Evolutionary conservation across 2,888 invertebrate genomes (phyloP).

Genomic region (Diachrysia chrysitis): DNA sequence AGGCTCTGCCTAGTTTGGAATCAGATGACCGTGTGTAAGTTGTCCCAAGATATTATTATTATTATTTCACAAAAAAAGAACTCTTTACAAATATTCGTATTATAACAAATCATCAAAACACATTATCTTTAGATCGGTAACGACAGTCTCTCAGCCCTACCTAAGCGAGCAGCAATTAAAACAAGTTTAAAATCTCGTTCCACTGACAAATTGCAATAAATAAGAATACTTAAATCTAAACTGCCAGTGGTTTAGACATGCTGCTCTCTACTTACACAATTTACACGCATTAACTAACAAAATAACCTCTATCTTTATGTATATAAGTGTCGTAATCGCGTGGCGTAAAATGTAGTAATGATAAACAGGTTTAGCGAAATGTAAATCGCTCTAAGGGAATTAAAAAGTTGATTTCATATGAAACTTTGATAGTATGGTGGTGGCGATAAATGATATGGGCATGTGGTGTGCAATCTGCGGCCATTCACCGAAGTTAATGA

Average conservation of each 20-base stretch:
- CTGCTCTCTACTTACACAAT: conserved; percentile 56
- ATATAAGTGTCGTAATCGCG: conserved; percentile 19
- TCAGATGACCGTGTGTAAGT: too few species aligned
- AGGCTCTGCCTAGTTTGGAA: too few species aligned
- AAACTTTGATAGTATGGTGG: conserved; percentile 41
- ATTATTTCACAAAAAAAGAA: too few species aligned
- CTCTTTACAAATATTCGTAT: not conserved
- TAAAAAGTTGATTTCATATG: conserved; percentile 56
- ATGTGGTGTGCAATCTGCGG: conserved; percentile 21
- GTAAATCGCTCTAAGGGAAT: conserved; percentile 49
- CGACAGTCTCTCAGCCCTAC: conserved; percentile 59
- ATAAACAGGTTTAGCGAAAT: conserved; percentile 54
- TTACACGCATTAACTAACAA: conserved; percentile 21
- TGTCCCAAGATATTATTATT: too few species aligned
- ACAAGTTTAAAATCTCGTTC: conserved; percentile 77
- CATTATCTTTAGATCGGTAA: not conserved
- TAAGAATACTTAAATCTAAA: conserved; percentile 73
- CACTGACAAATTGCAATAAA: conserved; percentile 76
- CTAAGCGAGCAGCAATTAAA: conserved; percentile 69
- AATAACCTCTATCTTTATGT: conserved; percentile 12
- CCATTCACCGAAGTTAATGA: conserved; percentile 7
- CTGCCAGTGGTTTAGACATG: conserved; percentile 63
- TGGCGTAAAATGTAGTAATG: conserved; percentile 31
- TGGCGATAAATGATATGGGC: conserved; percentile 32
- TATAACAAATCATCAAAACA: not conserved